Evolutionary conservation across 2,797 vertebrate species (phyloP).

Genomic region (Gallirallus australis): DNA sequence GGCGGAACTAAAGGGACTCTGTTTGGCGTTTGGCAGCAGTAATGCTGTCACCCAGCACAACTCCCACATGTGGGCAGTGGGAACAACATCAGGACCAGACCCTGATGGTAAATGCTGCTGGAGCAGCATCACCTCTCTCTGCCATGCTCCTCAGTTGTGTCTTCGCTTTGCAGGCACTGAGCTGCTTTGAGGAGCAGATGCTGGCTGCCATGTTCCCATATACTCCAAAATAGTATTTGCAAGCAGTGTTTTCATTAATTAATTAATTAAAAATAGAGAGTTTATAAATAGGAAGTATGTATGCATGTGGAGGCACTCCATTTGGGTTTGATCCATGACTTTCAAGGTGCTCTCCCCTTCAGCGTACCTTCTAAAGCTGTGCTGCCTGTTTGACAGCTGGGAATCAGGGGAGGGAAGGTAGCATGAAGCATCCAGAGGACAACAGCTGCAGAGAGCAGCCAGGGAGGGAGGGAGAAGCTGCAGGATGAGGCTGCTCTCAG

Average conservation of each 20-base stretch:
- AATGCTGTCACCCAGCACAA: background rate
- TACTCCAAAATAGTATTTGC: background rate
- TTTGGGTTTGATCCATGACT: background rate
- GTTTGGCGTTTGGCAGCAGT: no score
- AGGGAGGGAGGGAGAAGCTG: background rate
- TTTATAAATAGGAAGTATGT: background rate
- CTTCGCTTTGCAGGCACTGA: no score
- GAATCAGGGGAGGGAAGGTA: background rate
- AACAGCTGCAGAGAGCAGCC: background rate
- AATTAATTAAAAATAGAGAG: no score
- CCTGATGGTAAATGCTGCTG: background rate
- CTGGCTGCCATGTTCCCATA: background rate
- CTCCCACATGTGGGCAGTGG: conserved; percentile 26
- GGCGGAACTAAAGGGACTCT: no score
- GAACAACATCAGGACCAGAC: background rate
- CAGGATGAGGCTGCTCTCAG: background rate
- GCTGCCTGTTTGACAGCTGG: background rate
- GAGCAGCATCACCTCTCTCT: background rate
- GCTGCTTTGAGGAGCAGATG: background rate
- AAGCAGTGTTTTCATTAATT: background rate
- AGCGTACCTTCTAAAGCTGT: background rate
- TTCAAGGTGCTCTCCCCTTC: background rate
- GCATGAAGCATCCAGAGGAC: no score
- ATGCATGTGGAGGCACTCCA: background rate
- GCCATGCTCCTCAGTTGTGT: background rate